Conservation (phyloP, 2,888 invertebrate genomes). For the Reticulitermes lucifugus region DNA sequence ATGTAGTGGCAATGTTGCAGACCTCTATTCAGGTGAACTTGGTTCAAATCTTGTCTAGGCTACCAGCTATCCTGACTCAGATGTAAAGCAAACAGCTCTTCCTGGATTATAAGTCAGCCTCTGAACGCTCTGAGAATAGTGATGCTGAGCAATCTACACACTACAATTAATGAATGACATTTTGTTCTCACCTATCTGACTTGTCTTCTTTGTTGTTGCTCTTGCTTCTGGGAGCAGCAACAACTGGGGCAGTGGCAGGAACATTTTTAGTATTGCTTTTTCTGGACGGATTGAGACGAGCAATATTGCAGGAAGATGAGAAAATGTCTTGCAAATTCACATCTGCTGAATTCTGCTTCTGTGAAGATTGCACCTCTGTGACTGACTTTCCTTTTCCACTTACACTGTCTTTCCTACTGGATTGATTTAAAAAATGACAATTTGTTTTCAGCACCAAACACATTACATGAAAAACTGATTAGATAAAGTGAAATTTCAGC, state of each 20-base stretch:
- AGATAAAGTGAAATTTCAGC: too few species aligned
- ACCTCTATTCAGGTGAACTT: too few species aligned
- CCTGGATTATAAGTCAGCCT: too few species aligned
- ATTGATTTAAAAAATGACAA: neutral
- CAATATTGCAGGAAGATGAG: constrained; percentile 33
- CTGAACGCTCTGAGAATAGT: too few species aligned
- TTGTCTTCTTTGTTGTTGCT: constrained; percentile 5
- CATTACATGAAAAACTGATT: too few species aligned
- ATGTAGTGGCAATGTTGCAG: too few species aligned
- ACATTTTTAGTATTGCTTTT: neutral
- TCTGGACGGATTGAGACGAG: neutral
- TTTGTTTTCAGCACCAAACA: too few species aligned
- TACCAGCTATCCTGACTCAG: too few species aligned
- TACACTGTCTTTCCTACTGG: neutral
- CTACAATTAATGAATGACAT: neutral
- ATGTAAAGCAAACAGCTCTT: too few species aligned
- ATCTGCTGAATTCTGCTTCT: neutral
- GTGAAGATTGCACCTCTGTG: neutral
- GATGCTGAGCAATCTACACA: too few species aligned
- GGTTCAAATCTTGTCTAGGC: too few species aligned
- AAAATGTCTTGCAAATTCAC: neutral
- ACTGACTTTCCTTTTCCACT: neutral
- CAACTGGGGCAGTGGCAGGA: neutral
- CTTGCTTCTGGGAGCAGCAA: neutral
- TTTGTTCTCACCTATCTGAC: constrained; percentile 4